These are phyloP conservation scores for Andricus quercusramuli DNA, from an alignment of 2,888 invertebrate genomes.

Conservation along the genomic window DNA sequence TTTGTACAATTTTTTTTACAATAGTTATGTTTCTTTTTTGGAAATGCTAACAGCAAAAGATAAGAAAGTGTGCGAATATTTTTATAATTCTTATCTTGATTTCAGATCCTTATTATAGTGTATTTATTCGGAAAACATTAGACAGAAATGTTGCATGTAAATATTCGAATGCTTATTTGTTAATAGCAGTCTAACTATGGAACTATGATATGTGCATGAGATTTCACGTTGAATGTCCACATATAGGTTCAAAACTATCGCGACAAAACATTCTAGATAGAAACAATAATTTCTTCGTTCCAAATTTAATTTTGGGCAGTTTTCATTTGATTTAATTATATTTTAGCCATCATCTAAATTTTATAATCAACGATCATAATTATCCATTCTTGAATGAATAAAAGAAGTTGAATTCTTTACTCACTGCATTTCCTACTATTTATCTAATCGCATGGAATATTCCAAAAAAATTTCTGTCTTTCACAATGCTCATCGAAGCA, in stretches of 20 bases:
- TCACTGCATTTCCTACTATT: background rate
- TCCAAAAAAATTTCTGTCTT: background rate
- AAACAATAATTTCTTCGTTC: background rate
- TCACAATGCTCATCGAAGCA: background rate
- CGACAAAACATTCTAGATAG: background rate
- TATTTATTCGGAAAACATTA: constrained; percentile 10
- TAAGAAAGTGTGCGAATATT: constrained; percentile 10
- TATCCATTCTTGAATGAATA: background rate
- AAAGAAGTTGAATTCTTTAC: background rate
- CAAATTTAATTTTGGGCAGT: background rate
- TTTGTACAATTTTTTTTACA: constrained; percentile 20
- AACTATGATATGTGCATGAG: no score
- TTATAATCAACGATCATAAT: background rate
- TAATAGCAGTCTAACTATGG: background rate
- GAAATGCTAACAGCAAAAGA: background rate
- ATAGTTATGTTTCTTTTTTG: background rate
- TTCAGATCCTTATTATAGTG: background rate
- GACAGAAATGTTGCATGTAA: background rate
- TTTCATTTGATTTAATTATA: background rate
- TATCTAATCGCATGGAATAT: background rate
- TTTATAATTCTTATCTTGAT: background rate
- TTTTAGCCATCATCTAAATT: no score
- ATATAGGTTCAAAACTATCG: background rate
- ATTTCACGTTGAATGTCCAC: background rate
- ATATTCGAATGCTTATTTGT: background rate